Evolutionary conservation across 2,888 invertebrate genomes (phyloP), one percentile per base, ranked within the genome.

Genomic region (Ectemnius continuus): DNA sequence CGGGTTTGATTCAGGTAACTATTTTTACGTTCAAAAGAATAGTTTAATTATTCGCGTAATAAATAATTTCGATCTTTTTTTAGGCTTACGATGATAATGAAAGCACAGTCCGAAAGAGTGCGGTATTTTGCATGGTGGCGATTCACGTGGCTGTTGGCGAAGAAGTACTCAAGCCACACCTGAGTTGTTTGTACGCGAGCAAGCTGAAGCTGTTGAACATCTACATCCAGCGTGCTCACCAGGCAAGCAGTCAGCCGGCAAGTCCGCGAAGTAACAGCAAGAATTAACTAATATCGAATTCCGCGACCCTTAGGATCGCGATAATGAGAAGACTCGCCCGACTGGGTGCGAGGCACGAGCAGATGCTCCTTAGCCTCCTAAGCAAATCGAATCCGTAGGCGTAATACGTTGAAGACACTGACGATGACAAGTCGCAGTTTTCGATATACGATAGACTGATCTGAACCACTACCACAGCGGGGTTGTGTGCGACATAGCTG

Each of bases 71-170:
- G 6, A 23, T 52, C 13, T 11, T 13, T n/a, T n/a, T 18, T 26
- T 92, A 98, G 95, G 94, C 97, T 78, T 97, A 98, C 68, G 98
- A 99, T 90, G 97, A 98, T 90, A 93, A 93, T 68, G 97, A 98
- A 91, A 98, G 97, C 67, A 95, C 97, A 80, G 97, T 99, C 28
- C 94, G 99, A 62, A 99, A 99, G 91, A 97, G 98, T 83, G 97
- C 98, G 13, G 98, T 99, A 18, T 98, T 99, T 92, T 98, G 98
- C 88, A 97, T 99, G 95, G 99, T 99, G 4, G 97, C 97, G 61
- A 94, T 99, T 85, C 97, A 99, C 87, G 94, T 96, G 88, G 95
- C 95, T 56, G 95, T 98, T 8, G 98, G 98, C 0, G 97, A 98
- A 88, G 96, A 96, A 28, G 93, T 94, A 52, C 93, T 98, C 90